These are phyloP conservation scores for Abramis brama DNA, from an alignment of 2,113 vertebrate genomes.

Conservation along the genomic window DNA sequence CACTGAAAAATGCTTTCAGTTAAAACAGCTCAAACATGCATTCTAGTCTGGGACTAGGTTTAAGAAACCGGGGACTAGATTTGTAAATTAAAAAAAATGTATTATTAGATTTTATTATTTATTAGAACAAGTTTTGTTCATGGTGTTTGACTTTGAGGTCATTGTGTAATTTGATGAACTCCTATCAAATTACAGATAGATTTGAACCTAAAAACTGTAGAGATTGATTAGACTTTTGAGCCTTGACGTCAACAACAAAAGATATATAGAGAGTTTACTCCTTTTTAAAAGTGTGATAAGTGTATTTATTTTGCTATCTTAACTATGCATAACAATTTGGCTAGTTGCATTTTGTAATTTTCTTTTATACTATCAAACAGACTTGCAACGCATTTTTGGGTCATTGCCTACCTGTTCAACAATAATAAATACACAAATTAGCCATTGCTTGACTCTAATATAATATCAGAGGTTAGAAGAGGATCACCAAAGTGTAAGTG, in stretches of 20 bases:
- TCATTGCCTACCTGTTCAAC: background rate
- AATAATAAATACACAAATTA: constrained; percentile 9
- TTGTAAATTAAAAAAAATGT: background rate
- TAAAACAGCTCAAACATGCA: background rate
- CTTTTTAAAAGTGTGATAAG: background rate
- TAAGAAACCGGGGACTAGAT: too few relatives aligned
- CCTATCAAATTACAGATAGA: background rate
- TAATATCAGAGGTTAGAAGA: background rate
- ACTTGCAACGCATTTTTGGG: background rate
- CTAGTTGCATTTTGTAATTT: background rate
- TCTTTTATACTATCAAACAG: background rate
- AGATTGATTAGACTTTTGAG: background rate
- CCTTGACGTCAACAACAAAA: background rate
- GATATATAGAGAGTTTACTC: background rate
- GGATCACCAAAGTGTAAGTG: constrained; percentile 9
- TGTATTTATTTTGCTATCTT: background rate
- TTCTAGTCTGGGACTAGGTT: background rate
- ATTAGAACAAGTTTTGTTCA: too few relatives aligned
- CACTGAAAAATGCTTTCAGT: too few relatives aligned
- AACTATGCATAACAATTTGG: background rate
- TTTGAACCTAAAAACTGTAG: background rate
- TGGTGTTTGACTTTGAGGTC: background rate
- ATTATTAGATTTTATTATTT: background rate
- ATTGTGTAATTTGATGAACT: background rate
- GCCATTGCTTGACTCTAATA: constrained; percentile 10